phyloP scores from a whole-genome alignment of 37 sponge, comb jelly and placozoan genomes.

The Ephydatia muelleri region DNA sequence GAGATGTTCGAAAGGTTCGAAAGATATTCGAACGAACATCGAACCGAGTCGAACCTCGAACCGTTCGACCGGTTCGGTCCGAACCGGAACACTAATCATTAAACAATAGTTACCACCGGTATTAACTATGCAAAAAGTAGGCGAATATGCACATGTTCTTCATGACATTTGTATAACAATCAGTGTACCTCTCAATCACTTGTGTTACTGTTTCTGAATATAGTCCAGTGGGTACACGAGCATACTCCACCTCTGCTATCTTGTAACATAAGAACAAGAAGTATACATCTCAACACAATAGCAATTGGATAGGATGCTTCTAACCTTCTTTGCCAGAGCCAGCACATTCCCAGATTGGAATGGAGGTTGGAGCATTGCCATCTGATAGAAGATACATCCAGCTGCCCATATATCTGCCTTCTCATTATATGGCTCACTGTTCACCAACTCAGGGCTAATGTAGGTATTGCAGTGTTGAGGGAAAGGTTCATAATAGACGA shows the following conservation, averaged over 20 bases:
- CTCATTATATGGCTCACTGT: constrained; percentile 85
- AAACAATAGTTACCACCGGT: no score
- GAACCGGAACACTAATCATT: no score
- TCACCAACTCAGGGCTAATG: constrained; percentile 77
- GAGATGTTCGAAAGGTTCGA: no score
- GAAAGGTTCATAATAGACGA: no score
- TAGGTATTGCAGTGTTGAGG: no score
- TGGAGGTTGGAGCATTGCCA: constrained; percentile 82
- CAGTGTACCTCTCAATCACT: constrained; percentile 21
- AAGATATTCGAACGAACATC: constrained; percentile 4
- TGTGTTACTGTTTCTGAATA: constrained; percentile 34
- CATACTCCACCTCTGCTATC: constrained; percentile 65
- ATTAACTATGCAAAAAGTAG: neutral
- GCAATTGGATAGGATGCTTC: neutral
- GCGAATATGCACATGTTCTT: constrained; percentile 2
- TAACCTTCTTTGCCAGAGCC: constrained; percentile 85
- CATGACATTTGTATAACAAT: no score
- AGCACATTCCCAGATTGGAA: constrained; percentile 72
- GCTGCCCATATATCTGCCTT: constrained; percentile 94
- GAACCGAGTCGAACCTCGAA: constrained; percentile 15
- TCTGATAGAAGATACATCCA: constrained; percentile 91
- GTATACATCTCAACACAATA: neutral
- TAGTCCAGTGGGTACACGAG: constrained; percentile 1
- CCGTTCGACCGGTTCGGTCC: no score
- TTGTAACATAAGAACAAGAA: neutral